Percentiles rank a stretch among this genome's conserved stretches.
Evolutionary conservation across 1,140 invertebrate species (phyloP).

Genomic region (Apis laboriosa): DNA sequence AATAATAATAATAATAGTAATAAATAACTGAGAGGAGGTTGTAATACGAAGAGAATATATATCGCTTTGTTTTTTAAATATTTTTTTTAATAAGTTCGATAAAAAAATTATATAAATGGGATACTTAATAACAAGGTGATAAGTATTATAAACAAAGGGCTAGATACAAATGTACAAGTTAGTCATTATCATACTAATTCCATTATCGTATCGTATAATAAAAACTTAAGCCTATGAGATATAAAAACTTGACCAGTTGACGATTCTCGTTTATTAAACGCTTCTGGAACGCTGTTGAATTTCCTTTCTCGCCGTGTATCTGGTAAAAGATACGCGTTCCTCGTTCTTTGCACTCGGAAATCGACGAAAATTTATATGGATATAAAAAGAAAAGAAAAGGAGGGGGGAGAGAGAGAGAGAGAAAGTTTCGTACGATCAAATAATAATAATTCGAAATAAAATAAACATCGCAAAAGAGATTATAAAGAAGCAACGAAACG

Average conservation of each 20-base stretch:
- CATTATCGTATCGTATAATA: conserved; percentile 71
- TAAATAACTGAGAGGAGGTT: not conserved
- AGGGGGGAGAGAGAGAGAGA: no score
- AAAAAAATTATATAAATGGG: conserved; percentile 82
- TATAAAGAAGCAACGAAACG: not conserved
- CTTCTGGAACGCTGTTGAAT: not conserved
- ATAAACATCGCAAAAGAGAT: not conserved
- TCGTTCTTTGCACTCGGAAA: not conserved
- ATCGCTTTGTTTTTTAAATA: conserved; percentile 76
- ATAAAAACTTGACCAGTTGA: conserved; percentile 72
- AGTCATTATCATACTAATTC: conserved; percentile 75
- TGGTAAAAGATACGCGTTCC: not conserved
- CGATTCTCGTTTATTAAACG: not conserved
- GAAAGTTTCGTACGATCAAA: no score
- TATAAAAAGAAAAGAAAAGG: no score
- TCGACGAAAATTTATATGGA: not conserved
- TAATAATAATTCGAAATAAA: not conserved
- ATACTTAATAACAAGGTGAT: conserved; percentile 82
- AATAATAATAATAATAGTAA: no score
- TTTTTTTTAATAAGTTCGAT: conserved; percentile 81
- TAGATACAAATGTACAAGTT: conserved; percentile 82
- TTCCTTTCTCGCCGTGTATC: not conserved
- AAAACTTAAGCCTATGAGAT: conserved; percentile 76
- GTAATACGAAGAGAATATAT: not conserved
- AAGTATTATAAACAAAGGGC: conserved; percentile 81